Conservation (phyloP, 2,797 vertebrate species). For the Apogon hyalosoma region DNA sequence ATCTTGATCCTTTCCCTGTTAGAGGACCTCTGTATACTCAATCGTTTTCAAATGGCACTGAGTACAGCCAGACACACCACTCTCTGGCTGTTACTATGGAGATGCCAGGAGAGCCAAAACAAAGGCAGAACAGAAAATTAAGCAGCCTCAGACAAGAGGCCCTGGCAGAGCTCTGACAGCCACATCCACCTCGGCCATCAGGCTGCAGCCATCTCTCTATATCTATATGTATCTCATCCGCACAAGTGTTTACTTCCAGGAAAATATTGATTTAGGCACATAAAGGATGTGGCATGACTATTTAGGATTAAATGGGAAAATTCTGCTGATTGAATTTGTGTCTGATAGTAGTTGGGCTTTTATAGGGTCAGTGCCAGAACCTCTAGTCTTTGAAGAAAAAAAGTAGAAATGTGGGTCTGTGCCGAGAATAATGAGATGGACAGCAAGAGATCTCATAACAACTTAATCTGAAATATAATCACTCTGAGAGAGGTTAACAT, state of each 20-base stretch:
- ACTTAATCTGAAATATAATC: constrained; percentile 23
- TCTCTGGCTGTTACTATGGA: constrained; percentile 79
- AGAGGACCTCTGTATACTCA: constrained; percentile 34
- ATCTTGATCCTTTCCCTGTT: constrained; percentile 29
- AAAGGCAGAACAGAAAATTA: constrained; percentile 69
- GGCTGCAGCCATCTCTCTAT: constrained; percentile 28
- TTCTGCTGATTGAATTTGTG: constrained; percentile 7
- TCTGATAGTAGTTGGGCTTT: constrained; percentile 20
- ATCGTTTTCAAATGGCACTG: constrained; percentile 40
- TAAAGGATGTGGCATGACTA: constrained; percentile 23
- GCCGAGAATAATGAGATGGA: constrained; percentile 13
- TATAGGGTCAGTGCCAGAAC: background rate
- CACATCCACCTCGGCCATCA: constrained; percentile 63
- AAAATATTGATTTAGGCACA: constrained; percentile 50
- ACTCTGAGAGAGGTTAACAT: background rate
- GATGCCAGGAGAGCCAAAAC: constrained; percentile 70
- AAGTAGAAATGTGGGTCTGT: constrained; percentile 14
- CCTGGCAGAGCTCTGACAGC: constrained; percentile 51
- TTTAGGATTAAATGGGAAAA: constrained; percentile 23
- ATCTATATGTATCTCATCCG: constrained; percentile 17
- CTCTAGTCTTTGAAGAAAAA: background rate
- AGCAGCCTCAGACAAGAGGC: constrained; percentile 67
- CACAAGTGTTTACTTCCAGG: constrained; percentile 26
- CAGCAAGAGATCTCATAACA: constrained; percentile 1
- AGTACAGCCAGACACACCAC: constrained; percentile 51